phyloP scores from a whole-genome alignment of 92 coral and sea anemone genomes.

The Porites evermanni region DNA sequence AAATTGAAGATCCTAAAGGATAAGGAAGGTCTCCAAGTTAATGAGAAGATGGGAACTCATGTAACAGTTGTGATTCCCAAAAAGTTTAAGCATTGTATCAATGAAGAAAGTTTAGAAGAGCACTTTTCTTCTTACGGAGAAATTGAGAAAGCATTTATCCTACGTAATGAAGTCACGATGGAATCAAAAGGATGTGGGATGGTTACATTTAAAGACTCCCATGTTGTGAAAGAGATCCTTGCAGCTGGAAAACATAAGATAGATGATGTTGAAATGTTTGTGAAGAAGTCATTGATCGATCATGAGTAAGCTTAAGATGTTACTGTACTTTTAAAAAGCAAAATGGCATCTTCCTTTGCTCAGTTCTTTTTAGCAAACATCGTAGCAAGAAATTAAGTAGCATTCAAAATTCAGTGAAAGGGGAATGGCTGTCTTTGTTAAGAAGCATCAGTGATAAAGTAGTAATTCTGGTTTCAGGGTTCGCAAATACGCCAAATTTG shows the following conservation, averaged over 20 bases:
- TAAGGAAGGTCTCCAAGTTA: neutral
- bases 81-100: neutral
- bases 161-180: neutral
- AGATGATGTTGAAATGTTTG: neutral
- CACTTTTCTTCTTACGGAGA: constrained; percentile 20
- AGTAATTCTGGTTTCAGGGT: no score
- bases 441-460: no score
- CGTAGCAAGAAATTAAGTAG: no score
- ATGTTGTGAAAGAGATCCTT: neutral
- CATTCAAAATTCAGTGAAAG: no score
- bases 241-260: neutral
- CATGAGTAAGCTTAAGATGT: neutral
- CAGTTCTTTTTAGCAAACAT: no score
- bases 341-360: no score
- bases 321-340: neutral
- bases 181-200: constrained; percentile 14
- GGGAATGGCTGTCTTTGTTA: no score
- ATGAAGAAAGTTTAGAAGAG: neutral
- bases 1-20: neutral
- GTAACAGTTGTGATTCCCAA: neutral
- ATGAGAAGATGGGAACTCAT: constrained; percentile 7
- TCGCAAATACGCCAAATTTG: no score
- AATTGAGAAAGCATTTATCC: neutral
- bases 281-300: neutral
- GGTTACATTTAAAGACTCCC: constrained; percentile 12